These are phyloP conservation scores for Scalopus aquaticus DNA, from an alignment of 2,113 vertebrate genomes.

Conservation along the genomic window DNA sequence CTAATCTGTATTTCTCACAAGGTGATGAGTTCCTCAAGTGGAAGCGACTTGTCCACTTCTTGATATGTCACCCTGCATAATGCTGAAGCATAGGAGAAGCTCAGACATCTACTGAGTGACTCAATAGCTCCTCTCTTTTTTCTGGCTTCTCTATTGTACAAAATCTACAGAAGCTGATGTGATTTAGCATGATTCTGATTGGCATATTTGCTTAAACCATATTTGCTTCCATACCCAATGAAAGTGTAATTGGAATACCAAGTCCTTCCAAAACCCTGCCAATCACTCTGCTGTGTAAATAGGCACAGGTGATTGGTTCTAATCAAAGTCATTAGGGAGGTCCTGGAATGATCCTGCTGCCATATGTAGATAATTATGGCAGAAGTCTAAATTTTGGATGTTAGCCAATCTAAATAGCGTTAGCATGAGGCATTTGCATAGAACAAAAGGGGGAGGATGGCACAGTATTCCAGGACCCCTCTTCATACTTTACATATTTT, in stretches of 20 bases:
- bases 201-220: slow-evolving; percentile 31
- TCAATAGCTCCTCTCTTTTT: background rate
- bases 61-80: background rate
- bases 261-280: slow-evolving; percentile 69
- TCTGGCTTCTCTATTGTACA: background rate
- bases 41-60: background rate
- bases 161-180: slow-evolving; percentile 20
- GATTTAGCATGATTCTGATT: slow-evolving; percentile 24
- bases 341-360: slow-evolving; percentile 67
- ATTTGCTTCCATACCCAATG: background rate
- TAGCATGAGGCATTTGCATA: slow-evolving; percentile 62
- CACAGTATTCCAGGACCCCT: slow-evolving; percentile 32
- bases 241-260: slow-evolving; percentile 60
- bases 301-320: slow-evolving; percentile 74
- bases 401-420: slow-evolving; percentile 71
- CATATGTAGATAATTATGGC: slow-evolving; percentile 75
- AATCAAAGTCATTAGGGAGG: slow-evolving; percentile 77
- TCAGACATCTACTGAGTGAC: background rate
- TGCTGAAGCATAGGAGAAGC: background rate
- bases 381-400: slow-evolving; percentile 67
- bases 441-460: slow-evolving; percentile 60
- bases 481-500: slow-evolving; percentile 24
- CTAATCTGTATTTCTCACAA: background rate
- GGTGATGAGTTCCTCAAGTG: background rate
- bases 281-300: slow-evolving; percentile 67